A percentile compares a stretch with the other conserved stretches of the same genome.
phyloP scores from a whole-genome alignment of 2,113 vertebrate genomes.

The Himantopus leucocephalus region DNA sequence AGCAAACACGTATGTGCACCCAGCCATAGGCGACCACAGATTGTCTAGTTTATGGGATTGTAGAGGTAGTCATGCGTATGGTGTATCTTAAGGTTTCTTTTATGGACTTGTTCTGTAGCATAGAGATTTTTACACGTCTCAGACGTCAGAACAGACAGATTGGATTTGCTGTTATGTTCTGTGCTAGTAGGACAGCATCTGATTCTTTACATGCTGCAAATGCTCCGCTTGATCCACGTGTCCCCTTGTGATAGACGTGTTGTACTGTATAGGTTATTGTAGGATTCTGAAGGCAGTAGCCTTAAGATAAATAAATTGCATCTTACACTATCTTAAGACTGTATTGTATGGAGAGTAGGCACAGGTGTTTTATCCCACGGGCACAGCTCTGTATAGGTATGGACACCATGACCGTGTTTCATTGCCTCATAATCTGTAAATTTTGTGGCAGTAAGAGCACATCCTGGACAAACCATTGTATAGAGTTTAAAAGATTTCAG shows the following conservation, averaged over 20 bases:
- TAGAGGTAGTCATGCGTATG: accelerated
- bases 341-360: neutral
- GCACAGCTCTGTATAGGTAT: neutral
- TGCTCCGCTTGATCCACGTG: accelerated
- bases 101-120: accelerated
- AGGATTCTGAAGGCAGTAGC: neutral
- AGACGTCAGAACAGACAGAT: neutral
- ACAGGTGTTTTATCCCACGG: neutral
- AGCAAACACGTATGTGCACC: accelerated
- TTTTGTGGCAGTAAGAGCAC: neutral
- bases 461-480: neutral
- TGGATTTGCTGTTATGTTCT: neutral
- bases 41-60: accelerated
- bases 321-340: neutral
- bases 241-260: accelerated
- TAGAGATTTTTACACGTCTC: neutral
- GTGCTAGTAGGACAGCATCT: neutral
- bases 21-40: neutral
- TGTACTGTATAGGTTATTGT: accelerated
- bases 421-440: neutral
- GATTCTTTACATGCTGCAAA: neutral
- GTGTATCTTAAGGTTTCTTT: neutral
- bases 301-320: neutral
- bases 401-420: neutral
- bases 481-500: neutral